A percentile compares a stretch with the other conserved stretches of the same genome.
phyloP scores from a whole-genome alignment of 2,888 invertebrate species.

The Carpatolechia fugitivella region DNA sequence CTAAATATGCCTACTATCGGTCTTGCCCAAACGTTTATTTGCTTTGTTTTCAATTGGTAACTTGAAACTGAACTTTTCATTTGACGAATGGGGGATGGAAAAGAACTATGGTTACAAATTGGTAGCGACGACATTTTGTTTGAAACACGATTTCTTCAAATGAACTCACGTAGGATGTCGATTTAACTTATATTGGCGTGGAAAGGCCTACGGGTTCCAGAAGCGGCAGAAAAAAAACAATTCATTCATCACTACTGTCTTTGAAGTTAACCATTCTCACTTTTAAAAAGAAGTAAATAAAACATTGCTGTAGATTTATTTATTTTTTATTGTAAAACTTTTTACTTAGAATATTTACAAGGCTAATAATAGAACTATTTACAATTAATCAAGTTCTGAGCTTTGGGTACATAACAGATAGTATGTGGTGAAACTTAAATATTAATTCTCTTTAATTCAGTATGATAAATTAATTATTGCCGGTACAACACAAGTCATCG shows the following conservation, averaged over 20 bases:
- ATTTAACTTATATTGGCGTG: slow-evolving; percentile 8
- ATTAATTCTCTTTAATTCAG: neutral
- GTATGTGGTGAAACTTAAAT: neutral
- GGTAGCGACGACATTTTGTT: neutral
- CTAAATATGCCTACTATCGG: too few relatives aligned
- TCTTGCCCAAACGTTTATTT: too few relatives aligned
- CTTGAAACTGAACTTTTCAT: too few relatives aligned
- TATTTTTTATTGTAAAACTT: neutral
- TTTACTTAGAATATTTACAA: neutral
- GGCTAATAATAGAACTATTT: neutral
- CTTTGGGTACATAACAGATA: neutral
- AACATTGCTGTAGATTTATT: neutral
- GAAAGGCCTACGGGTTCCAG: neutral
- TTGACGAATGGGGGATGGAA: too few relatives aligned
- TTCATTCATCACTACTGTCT: neutral
- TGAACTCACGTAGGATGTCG: slow-evolving; percentile 6
- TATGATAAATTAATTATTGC: neutral
- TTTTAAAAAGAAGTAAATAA: neutral
- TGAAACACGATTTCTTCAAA: slow-evolving; percentile 1
- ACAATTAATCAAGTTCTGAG: neutral
- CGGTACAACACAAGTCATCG: too few relatives aligned
- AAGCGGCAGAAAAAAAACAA: neutral
- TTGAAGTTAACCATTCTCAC: neutral
- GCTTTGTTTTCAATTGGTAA: too few relatives aligned
- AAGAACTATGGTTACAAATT: too few relatives aligned